Evolutionary conservation across 2,888 invertebrate species (phyloP), one percentile per base, ranked within the genome.

Genomic region (Willowsia nigromaculata): DNA sequence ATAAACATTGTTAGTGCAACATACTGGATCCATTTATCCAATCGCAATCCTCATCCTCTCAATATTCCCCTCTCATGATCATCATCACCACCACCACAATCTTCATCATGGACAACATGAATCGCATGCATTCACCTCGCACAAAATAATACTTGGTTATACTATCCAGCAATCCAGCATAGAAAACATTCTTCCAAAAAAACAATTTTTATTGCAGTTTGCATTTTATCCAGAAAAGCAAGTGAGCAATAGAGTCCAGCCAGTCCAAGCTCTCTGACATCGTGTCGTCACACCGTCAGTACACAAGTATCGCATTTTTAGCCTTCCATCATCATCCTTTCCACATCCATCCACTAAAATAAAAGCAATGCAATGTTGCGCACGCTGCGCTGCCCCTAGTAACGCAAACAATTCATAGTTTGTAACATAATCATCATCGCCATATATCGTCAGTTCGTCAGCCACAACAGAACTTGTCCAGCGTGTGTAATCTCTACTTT

Each of bases 1-100:
- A 50, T 47, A 47, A 76, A 76, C 30, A 76, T 30, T 33, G 65
- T 65, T 65, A 65, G 74, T 47, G 74, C 47, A 76, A 50, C 76
- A 47, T 22, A 76, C 30, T 76, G 27, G 76, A 50, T 15, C 65
- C 65, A 76, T 76, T 76, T n/a, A 65, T 65, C 37, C 65, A 65
- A 65, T 65, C 65, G 30, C 18, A 65, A 37, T 33, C 25, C 33
- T 18, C 65, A 65, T 65, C 65, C 65, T 65, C 37, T 18, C 65
- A 33, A 37, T 65, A 65, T 65, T 65, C 65, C n/a, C 18, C 65
- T 43, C 50, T 27, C 47, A 50, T 47, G 11, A 50, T 47, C 50
- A 30, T 47, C 76, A 76, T 47, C 74, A 71, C 9, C 40, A 71
- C 18, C 68, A 68, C 18, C 68, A 33, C 37, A 37, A 9, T 4